Base-by-base conservation (phyloP, 2,797 vertebrate genomes). In the Eremophila alpestris region DNA sequence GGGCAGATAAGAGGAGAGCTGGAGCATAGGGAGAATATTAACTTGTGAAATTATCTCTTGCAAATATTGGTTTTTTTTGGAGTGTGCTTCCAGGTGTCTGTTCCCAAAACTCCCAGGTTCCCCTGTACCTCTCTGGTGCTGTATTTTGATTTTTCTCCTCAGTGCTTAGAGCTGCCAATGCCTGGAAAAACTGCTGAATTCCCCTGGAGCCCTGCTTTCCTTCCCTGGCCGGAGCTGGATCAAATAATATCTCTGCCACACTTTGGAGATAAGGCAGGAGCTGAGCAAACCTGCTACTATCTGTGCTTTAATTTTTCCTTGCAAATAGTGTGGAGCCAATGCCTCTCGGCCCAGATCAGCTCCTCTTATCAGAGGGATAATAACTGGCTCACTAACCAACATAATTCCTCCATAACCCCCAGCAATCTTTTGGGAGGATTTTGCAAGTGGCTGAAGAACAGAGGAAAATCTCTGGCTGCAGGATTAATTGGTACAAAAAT, bases 281-380 rank as follows among this genome's bases (percentile, higher is more conserved):
- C 81, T 83, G 92, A 95, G 81, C 83, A 85, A 91, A 80, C 88
- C 83, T 67, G 54, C 73, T 16, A 22, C 87, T 93, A 63, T 89
- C 69, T 74, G 85, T 38, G 5, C 27, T 92, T 87, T 59, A 90
- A 92, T 89, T 68, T 60, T 56, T 88, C 70, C 73, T 58, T 68
- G 83, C 65, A 79, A 90, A 71, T 41, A 55, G 43, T 3, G 3
- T 82, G 10, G 27, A 75, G 87, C 74, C 62, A 20, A 6, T 29
- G 52, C 51, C 24, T 87, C 79, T 92, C 52, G 0, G 4, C 74
- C 67, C 11, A 14, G 92, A 94, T 93, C 87, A 90, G 89, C 82
- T 58, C 9, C 84, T 83, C 91, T 95, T 96, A 97, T 94, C 94
- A 11, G 30, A 38, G 49, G 93, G 94, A 95, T 96, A 95, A 95